Evolutionary conservation across 2,113 vertebrate genomes (phyloP).

Genomic region (Cyrtonyx montezumae): DNA sequence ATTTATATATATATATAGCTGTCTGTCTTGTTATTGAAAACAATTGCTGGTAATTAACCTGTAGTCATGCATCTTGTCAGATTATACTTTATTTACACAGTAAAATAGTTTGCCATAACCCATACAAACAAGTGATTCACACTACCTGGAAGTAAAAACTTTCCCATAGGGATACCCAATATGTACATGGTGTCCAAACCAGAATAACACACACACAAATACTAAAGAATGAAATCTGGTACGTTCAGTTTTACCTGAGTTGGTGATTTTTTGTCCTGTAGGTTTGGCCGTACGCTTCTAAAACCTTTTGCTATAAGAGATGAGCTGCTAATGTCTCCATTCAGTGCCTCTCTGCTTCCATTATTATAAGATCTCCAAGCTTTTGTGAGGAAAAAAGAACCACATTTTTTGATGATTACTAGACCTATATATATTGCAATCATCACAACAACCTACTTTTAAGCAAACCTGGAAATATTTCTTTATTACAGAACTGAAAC

Average conservation of each 20-base stretch:
- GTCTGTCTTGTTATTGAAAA: neutral
- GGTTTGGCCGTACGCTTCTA: conserved; percentile 92
- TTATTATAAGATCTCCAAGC: conserved; percentile 90
- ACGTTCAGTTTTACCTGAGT: conserved; percentile 83
- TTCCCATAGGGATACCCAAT: neutral
- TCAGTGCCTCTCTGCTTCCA: conserved; percentile 85
- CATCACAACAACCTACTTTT: neutral
- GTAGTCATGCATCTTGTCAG: neutral
- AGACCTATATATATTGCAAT: neutral
- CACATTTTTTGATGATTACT: neutral
- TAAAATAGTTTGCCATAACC: neutral
- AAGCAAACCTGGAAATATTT: neutral
- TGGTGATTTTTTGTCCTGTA: conserved; percentile 93
- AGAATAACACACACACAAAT: neutral
- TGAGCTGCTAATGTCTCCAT: conserved; percentile 88
- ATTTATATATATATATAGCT: neutral
- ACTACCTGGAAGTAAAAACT: neutral
- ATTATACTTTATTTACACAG: neutral
- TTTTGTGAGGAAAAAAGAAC: conserved; percentile 78
- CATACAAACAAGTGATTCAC: neutral
- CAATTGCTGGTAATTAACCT: conserved; percentile 19
- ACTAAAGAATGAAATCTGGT: neutral
- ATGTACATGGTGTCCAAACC: neutral
- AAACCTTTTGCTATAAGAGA: conserved; percentile 97
- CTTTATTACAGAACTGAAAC: neutral